Conservation (phyloP, 2,113 vertebrate species). For the Romanogobio albipinnatus region DNA sequence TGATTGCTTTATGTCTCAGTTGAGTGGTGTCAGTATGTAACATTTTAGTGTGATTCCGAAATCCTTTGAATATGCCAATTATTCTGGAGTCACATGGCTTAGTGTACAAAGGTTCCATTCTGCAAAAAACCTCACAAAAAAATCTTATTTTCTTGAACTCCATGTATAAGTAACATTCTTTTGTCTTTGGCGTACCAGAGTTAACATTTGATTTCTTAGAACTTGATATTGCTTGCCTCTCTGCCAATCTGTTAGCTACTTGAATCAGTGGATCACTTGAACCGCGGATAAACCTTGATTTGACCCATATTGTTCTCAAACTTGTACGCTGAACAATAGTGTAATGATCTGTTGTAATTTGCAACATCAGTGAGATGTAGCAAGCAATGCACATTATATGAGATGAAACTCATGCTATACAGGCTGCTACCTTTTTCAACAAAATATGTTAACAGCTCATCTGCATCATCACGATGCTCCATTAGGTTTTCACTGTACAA, state of each 20-base stretch:
- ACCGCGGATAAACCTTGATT: neutral
- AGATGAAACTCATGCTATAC: neutral
- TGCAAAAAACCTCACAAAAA: constrained; percentile 4
- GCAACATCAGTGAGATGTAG: neutral
- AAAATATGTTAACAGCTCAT: constrained; percentile 6
- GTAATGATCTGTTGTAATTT: constrained; percentile 10
- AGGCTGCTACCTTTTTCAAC: neutral
- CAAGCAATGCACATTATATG: constrained; percentile 4
- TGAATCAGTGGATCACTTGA: constrained; percentile 8
- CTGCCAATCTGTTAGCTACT: constrained; percentile 1
- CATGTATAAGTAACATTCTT: neutral
- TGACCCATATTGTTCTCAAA: constrained; percentile 5
- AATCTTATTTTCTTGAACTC: neutral
- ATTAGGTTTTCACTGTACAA: neutral
- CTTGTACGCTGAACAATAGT: constrained; percentile 4
- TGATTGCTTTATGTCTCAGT: constrained; percentile 18
- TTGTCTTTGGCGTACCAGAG: neutral
- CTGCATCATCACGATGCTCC: neutral
- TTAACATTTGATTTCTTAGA: constrained; percentile 5
- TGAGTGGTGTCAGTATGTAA: neutral
- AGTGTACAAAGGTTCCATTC: constrained; percentile 4
- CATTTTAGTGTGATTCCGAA: neutral
- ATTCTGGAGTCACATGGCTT: constrained; percentile 11
- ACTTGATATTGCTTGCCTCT: constrained; percentile 1
- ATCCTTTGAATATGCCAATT: neutral